These are phyloP conservation scores for Salarias fasciatus DNA, from an alignment of 2,797 vertebrate genomes.

Conservation along the genomic window DNA sequence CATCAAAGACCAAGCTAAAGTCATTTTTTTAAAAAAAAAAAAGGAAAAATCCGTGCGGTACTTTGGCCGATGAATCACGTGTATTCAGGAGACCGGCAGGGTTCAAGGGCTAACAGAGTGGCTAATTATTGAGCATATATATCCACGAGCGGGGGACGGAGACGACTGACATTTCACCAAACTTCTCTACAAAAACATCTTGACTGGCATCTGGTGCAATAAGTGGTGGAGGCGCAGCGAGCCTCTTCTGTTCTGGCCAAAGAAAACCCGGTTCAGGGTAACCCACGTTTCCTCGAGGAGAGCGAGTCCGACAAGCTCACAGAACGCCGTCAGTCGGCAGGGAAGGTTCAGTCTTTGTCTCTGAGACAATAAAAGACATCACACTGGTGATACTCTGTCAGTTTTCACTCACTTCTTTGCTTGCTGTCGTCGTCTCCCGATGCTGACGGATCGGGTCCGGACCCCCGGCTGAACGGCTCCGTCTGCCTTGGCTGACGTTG, in stretches of 20 bases:
- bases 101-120: no score
- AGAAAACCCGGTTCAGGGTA: conserved; percentile 77
- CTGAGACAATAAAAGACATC: conserved; percentile 16
- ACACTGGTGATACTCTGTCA: neutral
- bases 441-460: conserved; percentile 59
- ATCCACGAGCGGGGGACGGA: conserved; percentile 41
- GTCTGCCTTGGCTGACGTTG: conserved; percentile 72
- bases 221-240: conserved; percentile 63
- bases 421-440: conserved; percentile 34
- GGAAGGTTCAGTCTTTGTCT: no score
- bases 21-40: conserved; percentile 18
- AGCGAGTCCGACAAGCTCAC: conserved; percentile 48
- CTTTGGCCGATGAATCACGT: no score
- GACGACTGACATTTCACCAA: conserved; percentile 74
- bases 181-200: conserved; percentile 72
- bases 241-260: conserved; percentile 71
- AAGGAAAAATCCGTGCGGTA: no score
- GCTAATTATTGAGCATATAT: no score
- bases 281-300: conserved; percentile 62
- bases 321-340: no score
- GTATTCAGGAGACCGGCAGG: no score
- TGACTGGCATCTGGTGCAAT: conserved; percentile 66
- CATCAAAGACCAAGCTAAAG: conserved; percentile 28
- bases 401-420: no score
- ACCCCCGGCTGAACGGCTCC: conserved; percentile 44